These are phyloP conservation scores for Drosophila bocki DNA, from an alignment of 1,140 invertebrate species.

Conservation along the genomic window DNA sequence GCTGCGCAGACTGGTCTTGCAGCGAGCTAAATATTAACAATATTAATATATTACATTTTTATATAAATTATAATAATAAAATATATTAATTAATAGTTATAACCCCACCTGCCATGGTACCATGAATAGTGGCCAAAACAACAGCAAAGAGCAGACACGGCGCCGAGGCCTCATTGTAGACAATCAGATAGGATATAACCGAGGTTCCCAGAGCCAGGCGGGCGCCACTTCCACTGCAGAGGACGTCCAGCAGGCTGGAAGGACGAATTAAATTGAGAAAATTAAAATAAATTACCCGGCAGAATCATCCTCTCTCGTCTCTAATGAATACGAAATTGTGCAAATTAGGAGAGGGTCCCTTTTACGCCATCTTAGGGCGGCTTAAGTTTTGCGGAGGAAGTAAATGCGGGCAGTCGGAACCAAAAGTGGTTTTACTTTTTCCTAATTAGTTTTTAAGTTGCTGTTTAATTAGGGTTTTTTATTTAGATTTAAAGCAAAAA, in stretches of 20 bases:
- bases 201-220: constrained; percentile 77
- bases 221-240: constrained; percentile 77
- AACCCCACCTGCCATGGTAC: constrained; percentile 67
- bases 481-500: not conserved
- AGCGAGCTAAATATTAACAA: constrained; percentile 48
- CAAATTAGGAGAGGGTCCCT: not conserved
- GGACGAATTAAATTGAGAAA: constrained; percentile 7
- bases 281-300: constrained; percentile 31
- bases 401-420: constrained; percentile 1
- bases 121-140: constrained; percentile 69
- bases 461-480: not conserved
- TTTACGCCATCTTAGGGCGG: not conserved
- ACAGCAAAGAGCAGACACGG: constrained; percentile 68
- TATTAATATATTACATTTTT: not conserved
- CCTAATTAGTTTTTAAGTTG: constrained; percentile 7
- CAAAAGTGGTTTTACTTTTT: constrained; percentile 9
- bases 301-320: not conserved
- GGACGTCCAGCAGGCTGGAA: constrained; percentile 68
- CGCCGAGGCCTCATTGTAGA: constrained; percentile 80
- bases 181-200: constrained; percentile 72
- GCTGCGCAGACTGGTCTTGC: constrained; percentile 74
- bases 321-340: constrained; percentile 45
- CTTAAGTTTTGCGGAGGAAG: not conserved
- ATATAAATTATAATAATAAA: not conserved
- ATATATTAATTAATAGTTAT: not conserved